Evolutionary conservation across 2,888 invertebrate genomes (phyloP).

Genomic region (Cryptus armator): DNA sequence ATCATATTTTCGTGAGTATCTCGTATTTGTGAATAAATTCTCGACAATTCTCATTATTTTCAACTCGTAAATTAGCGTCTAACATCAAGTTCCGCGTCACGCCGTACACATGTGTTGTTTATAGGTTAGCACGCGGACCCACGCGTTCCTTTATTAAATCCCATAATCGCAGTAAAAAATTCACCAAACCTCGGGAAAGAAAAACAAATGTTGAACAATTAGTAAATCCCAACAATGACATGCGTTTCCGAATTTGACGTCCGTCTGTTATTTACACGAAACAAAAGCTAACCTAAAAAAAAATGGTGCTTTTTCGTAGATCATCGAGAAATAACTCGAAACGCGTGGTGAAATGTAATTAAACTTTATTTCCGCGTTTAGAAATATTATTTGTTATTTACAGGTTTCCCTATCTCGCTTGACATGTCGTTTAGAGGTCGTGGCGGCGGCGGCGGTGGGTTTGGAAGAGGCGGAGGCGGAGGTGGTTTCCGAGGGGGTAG

Average conservation of each 20-base stretch:
- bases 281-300: conserved; percentile 29
- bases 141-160: neutral
- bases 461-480: conserved; percentile 63
- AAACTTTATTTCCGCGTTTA: neutral
- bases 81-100: neutral
- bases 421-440: conserved; percentile 71
- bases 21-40: neutral
- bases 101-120: conserved; percentile 34
- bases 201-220: neutral
- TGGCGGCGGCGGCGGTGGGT: conserved; percentile 67
- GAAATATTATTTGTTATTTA: neutral
- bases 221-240: neutral
- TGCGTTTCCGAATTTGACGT: neutral
- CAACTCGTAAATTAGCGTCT: neutral
- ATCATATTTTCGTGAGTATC: conserved; percentile 20
- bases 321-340: neutral
- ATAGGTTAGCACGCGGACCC: conserved; percentile 42
- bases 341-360: neutral
- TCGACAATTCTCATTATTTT: neutral
- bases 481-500: conserved; percentile 58
- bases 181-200: neutral
- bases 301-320: neutral
- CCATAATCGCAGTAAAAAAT: neutral
- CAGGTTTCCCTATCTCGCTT: conserved; percentile 19
- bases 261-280: neutral